Evolutionary conservation across 2,113 vertebrate species (phyloP).

Genomic region (Pristiophorus japonicus): DNA sequence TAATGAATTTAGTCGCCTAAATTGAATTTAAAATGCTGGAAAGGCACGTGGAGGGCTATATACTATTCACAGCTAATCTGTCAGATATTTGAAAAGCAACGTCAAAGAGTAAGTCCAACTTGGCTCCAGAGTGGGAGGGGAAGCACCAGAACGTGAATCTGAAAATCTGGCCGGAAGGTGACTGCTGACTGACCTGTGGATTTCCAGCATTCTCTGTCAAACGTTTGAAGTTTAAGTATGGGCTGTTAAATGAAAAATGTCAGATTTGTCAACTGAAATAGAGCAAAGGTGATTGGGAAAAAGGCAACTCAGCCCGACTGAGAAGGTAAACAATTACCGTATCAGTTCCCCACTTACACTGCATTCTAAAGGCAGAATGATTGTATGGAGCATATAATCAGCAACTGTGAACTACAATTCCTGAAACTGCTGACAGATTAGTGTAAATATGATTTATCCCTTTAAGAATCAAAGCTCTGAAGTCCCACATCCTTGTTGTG

Average conservation of each 20-base stretch:
- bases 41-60: too few species aligned
- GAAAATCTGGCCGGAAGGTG: too few species aligned
- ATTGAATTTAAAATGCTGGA: too few species aligned
- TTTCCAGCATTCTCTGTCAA: too few species aligned
- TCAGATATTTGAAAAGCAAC: too few species aligned
- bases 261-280: background rate
- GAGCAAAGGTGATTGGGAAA: background rate
- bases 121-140: too few species aligned
- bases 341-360: background rate
- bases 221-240: background rate
- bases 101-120: too few species aligned
- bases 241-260: background rate
- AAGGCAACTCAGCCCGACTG: background rate
- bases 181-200: background rate
- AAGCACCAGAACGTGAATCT: too few species aligned
- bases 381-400: background rate
- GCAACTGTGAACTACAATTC: background rate
- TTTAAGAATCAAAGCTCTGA: background rate
- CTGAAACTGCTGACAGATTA: background rate
- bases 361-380: background rate
- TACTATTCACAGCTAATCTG: too few species aligned
- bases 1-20: too few species aligned
- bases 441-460: background rate
- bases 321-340: background rate
- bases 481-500: too few species aligned